Percentiles rank a stretch among this genome's conserved stretches.
Evolutionary conservation across 2,797 vertebrate genomes (phyloP).

Genomic region (Chanos chanos): DNA sequence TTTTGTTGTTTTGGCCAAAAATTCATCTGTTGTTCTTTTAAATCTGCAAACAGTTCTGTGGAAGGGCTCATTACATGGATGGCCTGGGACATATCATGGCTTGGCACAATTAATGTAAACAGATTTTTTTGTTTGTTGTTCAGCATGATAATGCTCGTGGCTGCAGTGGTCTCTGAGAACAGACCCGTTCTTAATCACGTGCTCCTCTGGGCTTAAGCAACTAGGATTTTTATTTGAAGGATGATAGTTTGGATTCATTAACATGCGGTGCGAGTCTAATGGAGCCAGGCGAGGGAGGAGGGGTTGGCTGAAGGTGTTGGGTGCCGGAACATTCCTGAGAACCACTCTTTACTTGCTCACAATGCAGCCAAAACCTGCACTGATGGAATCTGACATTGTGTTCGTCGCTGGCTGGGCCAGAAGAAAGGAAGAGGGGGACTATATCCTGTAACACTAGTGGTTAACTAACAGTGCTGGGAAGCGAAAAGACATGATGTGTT

Average conservation of each 20-base stretch:
- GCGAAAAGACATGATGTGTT: neutral
- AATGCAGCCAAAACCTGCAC: slow-evolving; percentile 15
- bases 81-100: no score
- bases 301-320: neutral
- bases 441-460: slow-evolving; percentile 38
- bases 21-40: no score
- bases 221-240: no score
- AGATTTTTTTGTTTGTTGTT: no score
- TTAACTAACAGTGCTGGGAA: slow-evolving; percentile 36
- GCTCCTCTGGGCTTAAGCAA: no score
- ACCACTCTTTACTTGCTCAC: slow-evolving; percentile 32
- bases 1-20: no score
- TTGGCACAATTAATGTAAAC: no score
- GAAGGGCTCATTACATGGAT: no score
- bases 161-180: no score
- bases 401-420: slow-evolving; percentile 35
- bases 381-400: slow-evolving; percentile 50
- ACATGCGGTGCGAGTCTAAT: slow-evolving; percentile 25
- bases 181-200: no score
- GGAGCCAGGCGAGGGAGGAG: slow-evolving; percentile 3
- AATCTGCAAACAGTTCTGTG: no score
- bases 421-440: slow-evolving; percentile 30
- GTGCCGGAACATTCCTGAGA: neutral
- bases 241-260: slow-evolving; percentile 12
- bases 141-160: no score